A percentile compares a stretch with the other conserved stretches of the same genome.
These are phyloP conservation scores for Murina feae DNA, from an alignment of 2,113 vertebrate genomes.

Conservation along the genomic window DNA sequence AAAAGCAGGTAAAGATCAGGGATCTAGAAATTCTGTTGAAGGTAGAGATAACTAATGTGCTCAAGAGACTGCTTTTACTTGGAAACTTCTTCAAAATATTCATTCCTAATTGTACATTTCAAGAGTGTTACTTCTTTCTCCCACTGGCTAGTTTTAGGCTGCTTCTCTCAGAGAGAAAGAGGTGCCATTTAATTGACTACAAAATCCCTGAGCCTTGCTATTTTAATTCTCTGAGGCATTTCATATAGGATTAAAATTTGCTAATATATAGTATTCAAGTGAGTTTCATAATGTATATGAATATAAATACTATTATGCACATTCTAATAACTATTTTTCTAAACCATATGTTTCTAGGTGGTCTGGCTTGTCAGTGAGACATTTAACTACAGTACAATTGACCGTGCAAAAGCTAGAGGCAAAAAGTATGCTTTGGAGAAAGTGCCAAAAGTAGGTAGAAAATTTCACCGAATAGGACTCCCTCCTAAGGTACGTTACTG, in stretches of 20 bases:
- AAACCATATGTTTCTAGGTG: constrained; percentile 82
- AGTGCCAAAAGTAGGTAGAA: constrained; percentile 95
- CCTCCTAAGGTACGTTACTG: constrained; percentile 92
- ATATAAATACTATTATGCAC: not conserved
- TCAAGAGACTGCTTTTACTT: not conserved
- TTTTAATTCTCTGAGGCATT: not conserved
- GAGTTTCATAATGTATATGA: not conserved
- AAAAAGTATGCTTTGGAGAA: constrained; percentile 98
- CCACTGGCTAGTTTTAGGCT: not conserved
- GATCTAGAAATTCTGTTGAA: not conserved
- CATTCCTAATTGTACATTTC: not conserved
- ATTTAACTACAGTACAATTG: constrained; percentile 96
- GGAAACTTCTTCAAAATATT: not conserved
- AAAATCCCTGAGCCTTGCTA: not conserved
- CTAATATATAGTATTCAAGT: constrained; percentile 15
- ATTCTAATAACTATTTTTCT: constrained; percentile 58
- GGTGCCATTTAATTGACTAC: not conserved
- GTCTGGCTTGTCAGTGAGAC: constrained; percentile 95
- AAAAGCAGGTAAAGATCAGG: not conserved
- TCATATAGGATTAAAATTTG: not conserved
- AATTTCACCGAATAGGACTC: constrained; percentile 96
- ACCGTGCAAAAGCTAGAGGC: constrained; percentile 95
- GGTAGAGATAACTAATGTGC: not conserved
- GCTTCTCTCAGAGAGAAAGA: not conserved
- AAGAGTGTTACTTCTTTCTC: not conserved